These are phyloP conservation scores for Drosophila quinaria DNA, from an alignment of 2,888 invertebrate species.

Conservation along the genomic window DNA sequence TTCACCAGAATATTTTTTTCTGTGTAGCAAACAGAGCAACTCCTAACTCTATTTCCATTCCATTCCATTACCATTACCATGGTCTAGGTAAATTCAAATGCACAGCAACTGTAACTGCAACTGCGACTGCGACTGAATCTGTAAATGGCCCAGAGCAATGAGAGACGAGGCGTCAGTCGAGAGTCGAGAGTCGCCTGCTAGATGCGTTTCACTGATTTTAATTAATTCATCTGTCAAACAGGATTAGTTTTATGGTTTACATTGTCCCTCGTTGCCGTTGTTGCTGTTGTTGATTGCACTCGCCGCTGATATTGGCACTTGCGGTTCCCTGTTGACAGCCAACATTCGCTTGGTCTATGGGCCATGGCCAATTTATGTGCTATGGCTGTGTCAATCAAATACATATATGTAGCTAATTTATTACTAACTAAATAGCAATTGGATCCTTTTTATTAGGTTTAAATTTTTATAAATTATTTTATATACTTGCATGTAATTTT, in stretches of 20 bases:
- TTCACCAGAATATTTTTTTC: not conserved
- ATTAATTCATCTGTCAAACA: conserved; percentile 84
- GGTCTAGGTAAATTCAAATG: conserved; percentile 70
- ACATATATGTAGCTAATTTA: conserved; percentile 57
- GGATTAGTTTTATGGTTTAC: conserved; percentile 83
- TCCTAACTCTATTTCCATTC: conserved; percentile 21
- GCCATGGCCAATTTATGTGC: not conserved
- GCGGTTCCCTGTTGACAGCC: conserved; percentile 49
- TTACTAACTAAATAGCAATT: conserved; percentile 48
- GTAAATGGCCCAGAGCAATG: conserved; percentile 26
- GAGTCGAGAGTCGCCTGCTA: conserved; percentile 55
- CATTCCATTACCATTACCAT: conserved; percentile 26
- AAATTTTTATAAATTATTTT: too few relatives aligned
- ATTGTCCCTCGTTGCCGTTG: conserved; percentile 55
- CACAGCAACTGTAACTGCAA: conserved; percentile 16
- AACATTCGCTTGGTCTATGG: conserved; percentile 5
- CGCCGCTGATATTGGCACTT: conserved; percentile 50
- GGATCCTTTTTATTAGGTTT: conserved; percentile 2
- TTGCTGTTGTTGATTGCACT: conserved; percentile 34
- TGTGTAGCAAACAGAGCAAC: conserved; percentile 15
- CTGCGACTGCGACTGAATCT: conserved; percentile 7
- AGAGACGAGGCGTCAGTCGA: conserved; percentile 4
- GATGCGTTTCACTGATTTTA: conserved; percentile 82
- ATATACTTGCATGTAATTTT: too few relatives aligned
- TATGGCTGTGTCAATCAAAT: conserved; percentile 13